Evolutionary conservation across 1,140 invertebrate genomes (phyloP).

Genomic region (Harpegnathos saltator): DNA sequence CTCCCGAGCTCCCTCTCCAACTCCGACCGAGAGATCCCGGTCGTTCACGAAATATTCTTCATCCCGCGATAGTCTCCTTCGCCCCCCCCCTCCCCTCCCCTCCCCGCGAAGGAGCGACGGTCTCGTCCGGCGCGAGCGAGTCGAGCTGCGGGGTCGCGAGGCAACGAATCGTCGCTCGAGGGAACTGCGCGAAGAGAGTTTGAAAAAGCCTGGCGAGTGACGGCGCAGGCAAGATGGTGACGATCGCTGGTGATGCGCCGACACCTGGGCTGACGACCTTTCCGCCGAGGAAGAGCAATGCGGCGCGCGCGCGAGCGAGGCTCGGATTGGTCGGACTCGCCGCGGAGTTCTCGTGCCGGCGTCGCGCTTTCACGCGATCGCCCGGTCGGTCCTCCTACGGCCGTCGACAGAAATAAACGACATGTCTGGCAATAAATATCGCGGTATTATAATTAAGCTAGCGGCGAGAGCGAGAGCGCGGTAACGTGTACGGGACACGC

Average conservation of each 20-base stretch:
- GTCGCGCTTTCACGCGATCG: constrained; percentile 66
- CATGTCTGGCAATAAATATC: constrained; percentile 72
- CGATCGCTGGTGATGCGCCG: neutral
- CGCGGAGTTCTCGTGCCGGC: constrained; percentile 35
- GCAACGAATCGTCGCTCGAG: too few species aligned
- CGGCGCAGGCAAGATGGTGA: too few species aligned
- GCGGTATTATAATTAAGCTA: constrained; percentile 74
- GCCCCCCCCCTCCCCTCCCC: too few species aligned
- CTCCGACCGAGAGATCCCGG: neutral
- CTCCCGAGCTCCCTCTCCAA: neutral
- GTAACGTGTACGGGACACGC: constrained; percentile 61
- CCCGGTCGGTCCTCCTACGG: constrained; percentile 67
- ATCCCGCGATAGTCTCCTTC: constrained; percentile 4
- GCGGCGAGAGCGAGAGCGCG: constrained; percentile 47
- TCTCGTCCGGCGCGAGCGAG: neutral
- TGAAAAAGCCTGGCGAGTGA: too few species aligned
- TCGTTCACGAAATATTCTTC: constrained; percentile 10
- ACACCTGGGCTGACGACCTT: constrained; percentile 24
- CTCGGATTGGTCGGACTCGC: constrained; percentile 6
- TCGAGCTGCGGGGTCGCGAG: neutral
- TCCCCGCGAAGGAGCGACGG: too few species aligned
- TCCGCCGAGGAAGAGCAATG: constrained; percentile 11
- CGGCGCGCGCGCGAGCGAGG: constrained; percentile 15
- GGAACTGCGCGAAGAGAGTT: too few species aligned
- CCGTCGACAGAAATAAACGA: constrained; percentile 72